Evolutionary conservation across 2,888 invertebrate species (phyloP).

Genomic region (Chrysina gloriosa): DNA sequence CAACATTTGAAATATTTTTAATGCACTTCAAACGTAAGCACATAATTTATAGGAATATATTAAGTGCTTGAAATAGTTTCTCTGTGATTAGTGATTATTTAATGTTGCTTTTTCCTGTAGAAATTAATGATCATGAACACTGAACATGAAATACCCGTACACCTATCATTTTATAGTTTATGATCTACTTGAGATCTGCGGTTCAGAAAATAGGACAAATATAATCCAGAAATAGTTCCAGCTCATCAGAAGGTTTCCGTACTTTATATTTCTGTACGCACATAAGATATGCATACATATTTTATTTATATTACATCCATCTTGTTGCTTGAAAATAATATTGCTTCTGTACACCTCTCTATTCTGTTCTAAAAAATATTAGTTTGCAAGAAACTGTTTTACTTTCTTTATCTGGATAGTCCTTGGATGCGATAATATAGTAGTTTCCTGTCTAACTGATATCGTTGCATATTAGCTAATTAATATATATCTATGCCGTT

Average conservation of each 20-base stretch:
- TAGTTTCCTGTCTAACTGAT: no score
- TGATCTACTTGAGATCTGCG: conserved; percentile 23
- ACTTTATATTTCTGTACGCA: conserved; percentile 10
- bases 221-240: conserved; percentile 28
- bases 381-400: no score
- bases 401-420: no score
- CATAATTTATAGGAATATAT: no score
- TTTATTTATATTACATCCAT: neutral
- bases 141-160: conserved; percentile 6
- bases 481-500: no score
- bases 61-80: no score
- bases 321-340: neutral
- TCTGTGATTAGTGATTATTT: neutral
- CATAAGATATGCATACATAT: neutral
- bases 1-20: no score
- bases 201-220: conserved; percentile 30
- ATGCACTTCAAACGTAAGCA: no score
- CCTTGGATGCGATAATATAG: no score
- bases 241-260: neutral
- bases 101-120: neutral
- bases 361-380: neutral
- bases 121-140: neutral
- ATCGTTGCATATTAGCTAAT: no score
- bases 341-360: neutral
- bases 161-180: conserved; percentile 3